Conservation (phyloP, 1,140 invertebrate species). For the Drosophila albomicans region DNA sequence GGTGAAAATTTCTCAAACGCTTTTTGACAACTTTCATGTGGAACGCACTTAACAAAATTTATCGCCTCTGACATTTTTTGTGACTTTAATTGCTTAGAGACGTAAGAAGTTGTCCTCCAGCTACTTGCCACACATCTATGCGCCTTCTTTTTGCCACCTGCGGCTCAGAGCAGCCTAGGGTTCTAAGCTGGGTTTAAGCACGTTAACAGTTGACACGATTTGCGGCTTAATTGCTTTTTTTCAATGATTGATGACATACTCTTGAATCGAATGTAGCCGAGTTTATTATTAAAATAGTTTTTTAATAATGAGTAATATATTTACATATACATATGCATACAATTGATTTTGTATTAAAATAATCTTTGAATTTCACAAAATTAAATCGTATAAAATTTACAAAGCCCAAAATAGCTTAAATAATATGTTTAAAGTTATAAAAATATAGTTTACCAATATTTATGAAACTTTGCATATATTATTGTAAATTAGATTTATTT, state of each 20-base stretch:
- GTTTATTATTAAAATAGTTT: slow-evolving; percentile 16
- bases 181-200: slow-evolving; percentile 52
- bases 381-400: too few relatives aligned
- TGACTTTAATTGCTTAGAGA: slow-evolving; percentile 75
- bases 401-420: too few relatives aligned
- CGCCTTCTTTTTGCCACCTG: slow-evolving; percentile 39
- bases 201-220: slow-evolving; percentile 66
- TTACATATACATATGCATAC: too few relatives aligned
- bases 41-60: slow-evolving; percentile 81
- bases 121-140: slow-evolving; percentile 52
- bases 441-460: too few relatives aligned
- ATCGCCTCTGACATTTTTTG: slow-evolving; percentile 78
- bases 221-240: slow-evolving; percentile 68
- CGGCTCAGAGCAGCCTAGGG: slow-evolving; percentile 24
- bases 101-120: slow-evolving; percentile 51
- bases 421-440: too few relatives aligned
- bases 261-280: slow-evolving; percentile 11
- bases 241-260: slow-evolving; percentile 58
- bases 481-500: too few relatives aligned
- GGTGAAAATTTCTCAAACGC: slow-evolving; percentile 78
- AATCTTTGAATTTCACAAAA: too few relatives aligned
- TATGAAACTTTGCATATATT: too few relatives aligned
- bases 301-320: not conserved
- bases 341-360: too few relatives aligned
- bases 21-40: slow-evolving; percentile 80